Base-by-base conservation (phyloP, 2,888 invertebrate genomes). In the Synergus umbraculus region DNA sequence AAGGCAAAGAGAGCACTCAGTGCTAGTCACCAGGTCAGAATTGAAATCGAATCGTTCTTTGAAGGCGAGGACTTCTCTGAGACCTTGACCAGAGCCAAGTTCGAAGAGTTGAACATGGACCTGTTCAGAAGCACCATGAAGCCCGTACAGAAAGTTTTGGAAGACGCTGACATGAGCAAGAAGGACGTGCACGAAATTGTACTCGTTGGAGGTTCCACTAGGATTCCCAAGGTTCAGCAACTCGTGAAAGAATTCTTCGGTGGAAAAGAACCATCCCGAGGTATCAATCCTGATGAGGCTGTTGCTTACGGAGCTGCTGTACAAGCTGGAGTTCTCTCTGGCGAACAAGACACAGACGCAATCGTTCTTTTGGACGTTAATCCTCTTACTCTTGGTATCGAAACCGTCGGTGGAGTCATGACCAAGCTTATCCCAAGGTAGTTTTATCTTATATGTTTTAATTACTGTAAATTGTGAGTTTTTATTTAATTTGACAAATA, bases 391-490 rank as follows among this genome's bases (percentile, higher is more conserved):
- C 95, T 99, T 96, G 99, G 99, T 93, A 99, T 99, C 91, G 99
- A 99, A 93, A 99, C 99, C 64, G 99, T 99, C 76, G 99, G 99
- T 84, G 99, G 99, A 86, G 99, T 99, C 46, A 99, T 99, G 99
- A 99, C 99, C 87, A 99, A 99, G 92, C 94, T 99, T 78, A 99
- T 99, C 91, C 97, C 98, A 78, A 94, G 89, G 89, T 89, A 85
- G 81, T 54, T 82, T 4, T 60, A 22, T 73, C 4, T 10, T 37
- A 3, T 29, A 13, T 13, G 0, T 22, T 60, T 18, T 60, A 13
- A n/a, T 54, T 54, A 8, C 9, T n/a, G 15, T 22, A 10, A 60
- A 22, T 22, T 60, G 10, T 60, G 9, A 10, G 22, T 22, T 60
- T 22, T 60, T 4, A 22, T 22, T n/a, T n/a, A 43, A 7, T 8